Evolutionary conservation across 2,888 invertebrate genomes (phyloP), one percentile per base, ranked within the genome.

Genomic region (Imbricaverruca yamaguchii): DNA sequence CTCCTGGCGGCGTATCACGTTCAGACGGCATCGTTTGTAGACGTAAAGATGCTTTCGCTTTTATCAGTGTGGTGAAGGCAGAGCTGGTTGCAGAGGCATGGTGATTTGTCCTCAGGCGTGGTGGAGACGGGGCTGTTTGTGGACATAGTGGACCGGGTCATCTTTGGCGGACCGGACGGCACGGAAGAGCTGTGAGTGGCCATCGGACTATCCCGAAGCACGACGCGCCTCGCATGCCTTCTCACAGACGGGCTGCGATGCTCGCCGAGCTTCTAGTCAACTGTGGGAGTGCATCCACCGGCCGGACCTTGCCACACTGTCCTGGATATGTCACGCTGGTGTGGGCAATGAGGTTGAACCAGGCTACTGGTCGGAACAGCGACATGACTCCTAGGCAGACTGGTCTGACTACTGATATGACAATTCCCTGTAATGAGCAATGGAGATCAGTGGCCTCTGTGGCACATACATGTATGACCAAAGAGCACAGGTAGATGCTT

Each of bases 91-190:
- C 39, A 39, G 39, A 39, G 39, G 39, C 39, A 39, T 39, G 39
- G 39, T 39, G 39, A 39, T 39, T 39, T 39, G 39, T 39, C 23
- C n/a, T 12, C 74, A 74, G 74, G 74, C 10, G 74, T 74, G 21
- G 74, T 74, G 12, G 74, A 74, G 55, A 74, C 74, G 11, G 74
- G 74, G 10, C 74, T 74, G 74, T 74, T 74, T 11, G 74, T 74
- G 53, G 74, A 74, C 74, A 74, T 74, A 53, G 74, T 55, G 0
- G 55, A 55, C 11, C 9, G 21, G 6, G 74, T 74, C 53, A 74
- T 74, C 21, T 74, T 74, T 55, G 74, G 74, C 74, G 74, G 74
- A 9, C 74, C 74, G 74, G 74, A 74, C 55, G 74, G 74, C 74
- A 74, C 55, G 7, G 74, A 53, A 1, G 18, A 74, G 74, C 53